A percentile compares a stretch with the other conserved stretches of the same genome.
Conservation (phyloP, 1,140 invertebrate genomes). For the Notospermus geniculatus region DNA sequence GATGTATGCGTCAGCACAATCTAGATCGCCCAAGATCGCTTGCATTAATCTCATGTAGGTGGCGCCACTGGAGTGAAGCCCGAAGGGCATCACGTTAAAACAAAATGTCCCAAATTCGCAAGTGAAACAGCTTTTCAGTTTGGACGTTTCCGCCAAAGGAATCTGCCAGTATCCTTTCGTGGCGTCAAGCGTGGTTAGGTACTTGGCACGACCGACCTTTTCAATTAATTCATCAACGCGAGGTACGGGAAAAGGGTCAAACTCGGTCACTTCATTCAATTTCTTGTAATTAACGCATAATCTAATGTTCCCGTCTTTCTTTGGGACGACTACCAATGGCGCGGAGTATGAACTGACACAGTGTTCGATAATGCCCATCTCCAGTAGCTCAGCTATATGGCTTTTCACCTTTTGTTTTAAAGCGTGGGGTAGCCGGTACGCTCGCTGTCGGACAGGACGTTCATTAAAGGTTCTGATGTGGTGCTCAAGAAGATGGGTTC, state of each 20-base stretch:
- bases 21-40: constrained; percentile 3
- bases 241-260: constrained; percentile 3
- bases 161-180: constrained; percentile 24
- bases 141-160: constrained; percentile 18
- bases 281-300: constrained; percentile 58
- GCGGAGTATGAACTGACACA: constrained; percentile 57
- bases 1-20: background rate
- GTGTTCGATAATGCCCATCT: constrained; percentile 44
- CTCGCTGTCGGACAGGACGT: constrained; percentile 22
- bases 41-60: constrained; percentile 21
- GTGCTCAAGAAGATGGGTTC: constrained; percentile 15
- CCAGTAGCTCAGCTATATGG: constrained; percentile 46
- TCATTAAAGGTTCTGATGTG: constrained; percentile 5
- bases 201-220: too few species aligned
- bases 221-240: too few species aligned
- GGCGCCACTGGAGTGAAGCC: constrained; percentile 15
- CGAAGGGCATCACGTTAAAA: constrained; percentile 26
- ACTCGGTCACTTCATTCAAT: constrained; percentile 24
- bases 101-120: constrained; percentile 10
- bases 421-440: constrained; percentile 46
- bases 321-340: constrained; percentile 58
- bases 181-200: constrained; percentile 22
- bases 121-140: constrained; percentile 20
- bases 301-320: constrained; percentile 54
- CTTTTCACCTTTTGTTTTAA: constrained; percentile 44